Evolutionary conservation across 2,113 vertebrate genomes (phyloP).

Genomic region (Nasalis larvatus): DNA sequence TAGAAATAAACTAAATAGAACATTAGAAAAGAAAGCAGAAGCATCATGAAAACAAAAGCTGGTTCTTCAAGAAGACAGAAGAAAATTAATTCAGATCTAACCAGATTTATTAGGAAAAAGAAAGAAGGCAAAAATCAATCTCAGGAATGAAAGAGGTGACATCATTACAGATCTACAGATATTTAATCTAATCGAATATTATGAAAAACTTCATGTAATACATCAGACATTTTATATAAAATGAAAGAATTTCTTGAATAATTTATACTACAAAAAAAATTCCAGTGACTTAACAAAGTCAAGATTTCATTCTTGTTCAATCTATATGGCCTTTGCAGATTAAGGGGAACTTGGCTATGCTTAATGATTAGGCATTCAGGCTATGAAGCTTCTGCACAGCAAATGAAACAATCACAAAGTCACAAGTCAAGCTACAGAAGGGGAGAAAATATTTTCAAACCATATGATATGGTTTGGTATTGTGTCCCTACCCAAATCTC

Average conservation of each 20-base stretch:
- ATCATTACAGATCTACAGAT: background rate
- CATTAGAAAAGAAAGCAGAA: background rate
- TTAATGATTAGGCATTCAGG: background rate
- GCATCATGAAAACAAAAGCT: background rate
- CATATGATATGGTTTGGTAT: no score
- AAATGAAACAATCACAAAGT: background rate
- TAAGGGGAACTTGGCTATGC: background rate
- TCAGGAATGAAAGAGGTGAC: background rate
- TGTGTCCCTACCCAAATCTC: no score
- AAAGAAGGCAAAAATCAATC: background rate
- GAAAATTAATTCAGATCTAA: background rate
- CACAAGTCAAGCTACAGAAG: background rate
- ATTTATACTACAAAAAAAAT: background rate
- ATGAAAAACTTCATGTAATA: background rate
- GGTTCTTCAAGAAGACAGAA: background rate
- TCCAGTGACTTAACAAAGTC: background rate
- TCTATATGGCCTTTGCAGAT: background rate
- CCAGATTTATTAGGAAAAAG: background rate
- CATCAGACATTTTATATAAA: background rate
- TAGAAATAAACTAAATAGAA: background rate
- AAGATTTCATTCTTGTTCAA: background rate
- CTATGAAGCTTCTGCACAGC: background rate
- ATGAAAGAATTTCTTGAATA: background rate
- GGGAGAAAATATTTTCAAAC: background rate
- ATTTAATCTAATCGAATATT: background rate